A percentile compares a stretch with the other conserved stretches of the same genome.
phyloP scores from a whole-genome alignment of 30 jellyfish, hydroid and myxozoan species.

The Turritopsis rubra region DNA sequence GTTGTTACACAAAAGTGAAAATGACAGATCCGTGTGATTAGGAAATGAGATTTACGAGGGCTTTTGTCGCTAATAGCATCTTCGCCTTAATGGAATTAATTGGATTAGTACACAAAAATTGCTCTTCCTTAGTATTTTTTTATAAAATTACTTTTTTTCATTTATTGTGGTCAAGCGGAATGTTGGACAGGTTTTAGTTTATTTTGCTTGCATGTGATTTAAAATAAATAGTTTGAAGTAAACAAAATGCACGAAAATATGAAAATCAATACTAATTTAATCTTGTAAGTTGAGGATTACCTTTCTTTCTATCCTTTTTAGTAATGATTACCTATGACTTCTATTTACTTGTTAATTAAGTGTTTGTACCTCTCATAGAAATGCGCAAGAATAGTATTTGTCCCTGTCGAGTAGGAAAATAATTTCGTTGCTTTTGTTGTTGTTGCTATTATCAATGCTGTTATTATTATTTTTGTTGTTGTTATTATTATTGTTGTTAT shows the following conservation, averaged over 20 bases:
- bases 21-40: background rate
- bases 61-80: background rate
- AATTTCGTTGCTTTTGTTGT: background rate
- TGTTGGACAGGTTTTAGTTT: background rate
- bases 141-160: background rate
- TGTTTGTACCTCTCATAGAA: background rate
- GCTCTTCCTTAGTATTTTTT: background rate
- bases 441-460: background rate
- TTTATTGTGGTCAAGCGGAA: background rate
- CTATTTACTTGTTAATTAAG: background rate
- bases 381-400: background rate
- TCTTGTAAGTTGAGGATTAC: background rate
- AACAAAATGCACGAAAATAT: background rate
- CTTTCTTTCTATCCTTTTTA: background rate
- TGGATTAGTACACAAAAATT: background rate
- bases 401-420: background rate
- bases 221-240: background rate
- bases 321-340: background rate
- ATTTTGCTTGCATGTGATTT: background rate
- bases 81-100: background rate
- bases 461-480: background rate
- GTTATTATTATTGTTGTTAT: background rate
- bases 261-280: background rate
- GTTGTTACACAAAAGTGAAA: background rate
- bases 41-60: background rate